Conservation (phyloP, 2,888 invertebrate species). For the Monochamus alternatus region DNA sequence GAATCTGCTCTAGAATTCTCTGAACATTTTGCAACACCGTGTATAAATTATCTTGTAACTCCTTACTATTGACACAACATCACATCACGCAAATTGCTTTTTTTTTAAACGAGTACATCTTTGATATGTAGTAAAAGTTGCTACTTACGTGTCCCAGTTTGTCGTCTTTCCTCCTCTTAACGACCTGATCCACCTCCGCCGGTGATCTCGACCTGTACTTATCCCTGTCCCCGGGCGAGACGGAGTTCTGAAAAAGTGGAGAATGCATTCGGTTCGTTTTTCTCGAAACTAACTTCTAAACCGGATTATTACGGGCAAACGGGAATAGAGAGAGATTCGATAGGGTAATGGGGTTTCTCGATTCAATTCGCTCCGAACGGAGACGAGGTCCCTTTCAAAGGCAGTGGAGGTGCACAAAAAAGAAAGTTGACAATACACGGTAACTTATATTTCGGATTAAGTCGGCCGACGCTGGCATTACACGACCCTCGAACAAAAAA, state of each 20-base stretch:
- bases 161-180: conserved; percentile 87
- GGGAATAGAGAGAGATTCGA: background rate
- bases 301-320: conserved; percentile 7
- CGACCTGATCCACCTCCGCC: conserved; percentile 77
- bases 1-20: no score
- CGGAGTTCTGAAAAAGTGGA: conserved; percentile 81
- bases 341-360: conserved; percentile 9
- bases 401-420: background rate
- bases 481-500: no score
- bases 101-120: no score
- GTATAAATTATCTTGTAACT: no score
- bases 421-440: background rate
- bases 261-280: conserved; percentile 1
- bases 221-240: conserved; percentile 88
- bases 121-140: background rate
- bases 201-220: conserved; percentile 89
- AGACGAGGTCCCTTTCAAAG: background rate
- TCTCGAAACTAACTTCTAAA: background rate
- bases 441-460: background rate
- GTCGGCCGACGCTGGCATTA: no score
- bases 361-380: background rate
- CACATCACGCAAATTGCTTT: no score
- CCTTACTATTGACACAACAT: no score
- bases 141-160: conserved; percentile 86
- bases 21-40: no score